Conservation (phyloP, 2,888 invertebrate species). For the Lapara coniferarum region DNA sequence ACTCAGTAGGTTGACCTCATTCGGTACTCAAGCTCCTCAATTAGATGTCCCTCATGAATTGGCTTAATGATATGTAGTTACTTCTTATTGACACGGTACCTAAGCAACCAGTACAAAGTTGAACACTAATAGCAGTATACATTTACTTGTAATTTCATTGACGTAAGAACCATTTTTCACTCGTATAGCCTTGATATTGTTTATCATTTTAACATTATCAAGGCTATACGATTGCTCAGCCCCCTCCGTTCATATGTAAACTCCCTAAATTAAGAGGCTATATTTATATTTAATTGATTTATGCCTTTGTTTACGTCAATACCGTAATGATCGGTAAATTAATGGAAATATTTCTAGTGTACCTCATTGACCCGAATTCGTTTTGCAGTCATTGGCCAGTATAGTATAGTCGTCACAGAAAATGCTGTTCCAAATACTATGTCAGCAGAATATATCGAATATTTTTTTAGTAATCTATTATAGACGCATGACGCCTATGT, state of each 20-base stretch:
- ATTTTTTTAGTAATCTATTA: neutral
- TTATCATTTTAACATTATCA: neutral
- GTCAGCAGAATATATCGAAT: neutral
- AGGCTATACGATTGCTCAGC: constrained; percentile 1
- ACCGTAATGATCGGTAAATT: constrained; percentile 5
- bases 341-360: constrained; percentile 16
- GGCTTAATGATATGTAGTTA: constrained; percentile 5
- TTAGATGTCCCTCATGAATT: constrained; percentile 9
- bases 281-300: constrained; percentile 8
- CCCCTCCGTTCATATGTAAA: neutral
- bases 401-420: neutral
- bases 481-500: neutral
- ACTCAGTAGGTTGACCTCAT: neutral
- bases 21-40: neutral
- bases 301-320: constrained; percentile 3
- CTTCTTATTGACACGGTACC: constrained; percentile 15
- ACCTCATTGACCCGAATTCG: neutral
- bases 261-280: constrained; percentile 1
- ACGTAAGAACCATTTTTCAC: neutral
- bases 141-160: neutral
- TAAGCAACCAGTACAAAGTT: constrained; percentile 15
- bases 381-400: constrained; percentile 17
- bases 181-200: neutral
- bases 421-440: neutral
- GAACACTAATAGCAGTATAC: neutral